Evolutionary conservation across 1,140 invertebrate species (phyloP), one percentile per base, ranked within the genome.

Genomic region (Diorhabda sublineata): DNA sequence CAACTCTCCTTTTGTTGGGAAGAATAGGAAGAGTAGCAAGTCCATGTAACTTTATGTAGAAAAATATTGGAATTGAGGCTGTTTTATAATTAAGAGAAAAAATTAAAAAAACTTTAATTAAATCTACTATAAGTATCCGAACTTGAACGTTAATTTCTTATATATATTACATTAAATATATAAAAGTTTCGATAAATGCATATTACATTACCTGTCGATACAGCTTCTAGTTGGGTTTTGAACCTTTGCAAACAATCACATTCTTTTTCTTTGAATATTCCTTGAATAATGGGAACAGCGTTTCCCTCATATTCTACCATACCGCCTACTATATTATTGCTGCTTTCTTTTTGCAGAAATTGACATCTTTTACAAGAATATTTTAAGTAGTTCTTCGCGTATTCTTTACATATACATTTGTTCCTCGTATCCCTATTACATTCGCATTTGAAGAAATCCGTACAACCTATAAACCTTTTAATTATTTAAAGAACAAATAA

Each of bases 161-260:
- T 26, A 26, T 26, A 26, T 26, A 26, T 26, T 26, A 26, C 26
- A 26, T 26, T 26, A 26, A 26, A 26, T 26, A 26, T 26, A 26
- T 26, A 26, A 26, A 26, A 26, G 26, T 26, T 26, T 26, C 26
- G 26, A 26, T 26, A 26, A 26, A 26, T 26, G 26, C 26, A 26
- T 26, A 26, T 26, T 26, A 26, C 26, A 8, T 2, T 52, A 52
- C 47, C 11, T 9, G 66, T 69, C 9, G 66, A 66, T n/a, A 58
- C 43, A 0, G 9, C 45, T 5, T 67, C 45, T 11, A 75, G 61
- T 62, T 61, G 71, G 5, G 69, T 61, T 64, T 68, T 58, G 56
- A 71, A 75, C 11, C 67, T 59, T 9, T 56, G 26, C 41, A 71
- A 69, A 47, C 73, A 75, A 2, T 75, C 62, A 58, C 74, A 75